Percentiles rank a stretch among this genome's conserved stretches.
Conservation (phyloP, 2,797 vertebrate species). For the Darevskia mixta region DNA sequence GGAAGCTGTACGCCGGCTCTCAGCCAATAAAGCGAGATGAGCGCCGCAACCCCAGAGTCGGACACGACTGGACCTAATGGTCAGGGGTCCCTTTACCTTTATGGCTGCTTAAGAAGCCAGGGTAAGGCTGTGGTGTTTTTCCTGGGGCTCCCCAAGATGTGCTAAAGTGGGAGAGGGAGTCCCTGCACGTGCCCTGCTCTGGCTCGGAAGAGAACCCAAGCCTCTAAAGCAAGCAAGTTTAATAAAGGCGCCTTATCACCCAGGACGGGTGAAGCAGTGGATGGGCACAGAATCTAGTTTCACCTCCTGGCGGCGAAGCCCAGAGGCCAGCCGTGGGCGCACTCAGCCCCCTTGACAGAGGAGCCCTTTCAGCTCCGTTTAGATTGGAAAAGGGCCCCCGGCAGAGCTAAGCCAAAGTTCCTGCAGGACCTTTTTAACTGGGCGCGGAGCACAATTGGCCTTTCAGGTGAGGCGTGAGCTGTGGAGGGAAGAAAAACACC, state of each 20-base stretch:
- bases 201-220: not conserved
- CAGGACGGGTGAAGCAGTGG: not conserved
- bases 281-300: not conserved
- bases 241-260: not conserved
- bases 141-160: not conserved
- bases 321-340: not conserved
- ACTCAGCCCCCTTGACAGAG: not conserved
- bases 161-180: not conserved
- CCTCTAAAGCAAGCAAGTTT: not conserved
- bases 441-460: not conserved
- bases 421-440: not conserved
- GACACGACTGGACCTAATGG: too few relatives aligned
- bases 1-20: too few relatives aligned
- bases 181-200: too few relatives aligned
- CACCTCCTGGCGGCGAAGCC: not conserved
- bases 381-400: not conserved
- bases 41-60: too few relatives aligned
- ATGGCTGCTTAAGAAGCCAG: not conserved
- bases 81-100: too few relatives aligned
- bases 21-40: too few relatives aligned
- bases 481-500: not conserved
- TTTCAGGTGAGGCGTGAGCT: conserved; percentile 12
- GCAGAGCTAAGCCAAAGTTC: not conserved
- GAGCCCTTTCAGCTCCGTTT: not conserved
- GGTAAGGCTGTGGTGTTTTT: not conserved